phyloP scores from a whole-genome alignment of 2,113 vertebrate genomes.

The Epinephelus lanceolatus region DNA sequence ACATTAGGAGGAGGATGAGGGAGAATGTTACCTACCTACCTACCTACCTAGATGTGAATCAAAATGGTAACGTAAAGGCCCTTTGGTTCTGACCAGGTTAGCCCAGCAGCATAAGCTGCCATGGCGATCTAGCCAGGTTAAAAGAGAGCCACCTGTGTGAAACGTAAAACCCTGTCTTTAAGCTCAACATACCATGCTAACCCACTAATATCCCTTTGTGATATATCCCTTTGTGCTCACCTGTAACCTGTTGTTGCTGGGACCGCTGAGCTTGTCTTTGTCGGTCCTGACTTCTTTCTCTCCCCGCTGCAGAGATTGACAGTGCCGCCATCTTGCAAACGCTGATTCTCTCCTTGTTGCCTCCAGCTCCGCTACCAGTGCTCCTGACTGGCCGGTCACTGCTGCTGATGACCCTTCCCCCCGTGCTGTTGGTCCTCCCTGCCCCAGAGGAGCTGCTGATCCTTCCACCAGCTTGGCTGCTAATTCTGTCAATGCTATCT shows the following conservation, averaged over 20 bases:
- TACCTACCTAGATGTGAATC: too few species aligned
- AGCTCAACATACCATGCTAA: too few species aligned
- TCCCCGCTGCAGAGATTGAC: slow-evolving; percentile 57
- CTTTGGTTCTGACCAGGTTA: too few species aligned
- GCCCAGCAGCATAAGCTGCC: too few species aligned
- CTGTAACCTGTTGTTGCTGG: slow-evolving; percentile 14
- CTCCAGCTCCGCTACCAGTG: slow-evolving; percentile 37
- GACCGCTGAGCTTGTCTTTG: not conserved
- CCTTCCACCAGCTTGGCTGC: not conserved
- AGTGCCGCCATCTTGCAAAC: slow-evolving; percentile 74
- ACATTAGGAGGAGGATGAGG: too few species aligned
- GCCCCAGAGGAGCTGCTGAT: slow-evolving; percentile 23
- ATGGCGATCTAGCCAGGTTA: too few species aligned
- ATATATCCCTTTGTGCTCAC: slow-evolving; percentile 11
- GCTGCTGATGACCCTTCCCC: slow-evolving; percentile 62
- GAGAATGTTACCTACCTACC: too few species aligned
- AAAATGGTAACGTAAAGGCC: too few species aligned
- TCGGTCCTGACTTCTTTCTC: slow-evolving; percentile 47
- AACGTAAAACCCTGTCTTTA: too few species aligned
- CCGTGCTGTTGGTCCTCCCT: slow-evolving; percentile 8
- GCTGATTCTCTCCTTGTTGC: slow-evolving; percentile 65
- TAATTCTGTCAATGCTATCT: slow-evolving; percentile 11
- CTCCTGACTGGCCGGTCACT: slow-evolving; percentile 51
- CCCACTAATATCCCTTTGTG: not conserved
- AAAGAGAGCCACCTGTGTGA: too few species aligned